Evolutionary conservation across 2,797 vertebrate genomes (phyloP), one percentile per base, ranked within the genome.

Genomic region (Oreochromis grahami): DNA sequence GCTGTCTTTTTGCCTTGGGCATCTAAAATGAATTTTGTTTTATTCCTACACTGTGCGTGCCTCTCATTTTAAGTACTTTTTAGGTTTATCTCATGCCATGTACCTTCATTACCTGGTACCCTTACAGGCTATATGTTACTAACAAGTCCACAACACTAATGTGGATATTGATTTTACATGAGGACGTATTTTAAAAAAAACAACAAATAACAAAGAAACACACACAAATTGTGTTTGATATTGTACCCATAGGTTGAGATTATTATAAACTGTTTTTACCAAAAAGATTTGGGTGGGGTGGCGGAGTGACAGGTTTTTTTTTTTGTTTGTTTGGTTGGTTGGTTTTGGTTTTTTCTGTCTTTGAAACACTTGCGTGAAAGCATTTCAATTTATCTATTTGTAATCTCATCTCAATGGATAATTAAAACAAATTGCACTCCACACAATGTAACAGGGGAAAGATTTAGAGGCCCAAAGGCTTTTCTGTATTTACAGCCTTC

Each of bases 341-440:
- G 24, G 3, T 26, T 26, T 26, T 26, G 24, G n/a, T 26, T 56
- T 52, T 8, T 15, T 56, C 8, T 60, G 29, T 2, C 10, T 63
- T 63, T 36, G 32, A 63, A 63, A 36, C 10, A 4, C 58, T 63
- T 58, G 36, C 8, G 52, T 91, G 86, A 91, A 84, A 87, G 78
- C 65, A 74, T 68, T 89, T 89, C 63, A 87, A 36, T 92, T 90
- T 85, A 87, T 94, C 86, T 88, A 79, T 77, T 88, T 90, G 88
- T 94, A 93, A 95, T 94, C 90, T 92, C 80, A 94, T 93, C 90
- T 93, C 91, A 95, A 95, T 95, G 87, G 79, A 91, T 94, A 94
- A 95, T 96, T 96, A 94, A 94, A 94, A 91, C 81, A 90, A 92
- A 95, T 95, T 93, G 91, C 91, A 87, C 83, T 80, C 52, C 81